Percentiles rank a stretch among this genome's conserved stretches.
phyloP scores from a whole-genome alignment of 35 echinoderm and acorn worm genomes.

The Strongylocentrotus purpuratus region DNA sequence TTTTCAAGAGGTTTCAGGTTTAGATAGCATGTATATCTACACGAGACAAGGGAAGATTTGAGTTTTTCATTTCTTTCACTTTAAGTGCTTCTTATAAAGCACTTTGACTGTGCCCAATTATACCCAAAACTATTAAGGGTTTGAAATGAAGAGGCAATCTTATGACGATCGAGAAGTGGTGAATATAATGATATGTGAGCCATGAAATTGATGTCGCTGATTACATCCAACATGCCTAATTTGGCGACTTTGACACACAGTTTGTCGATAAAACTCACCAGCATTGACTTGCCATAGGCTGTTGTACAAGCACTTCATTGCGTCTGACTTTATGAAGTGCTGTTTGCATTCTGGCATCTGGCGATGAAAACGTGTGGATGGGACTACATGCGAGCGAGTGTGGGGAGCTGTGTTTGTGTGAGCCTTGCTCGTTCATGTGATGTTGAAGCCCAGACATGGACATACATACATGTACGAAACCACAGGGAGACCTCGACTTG shows the following conservation, averaged over 20 bases:
- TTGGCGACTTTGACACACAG: neutral
- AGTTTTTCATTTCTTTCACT: neutral
- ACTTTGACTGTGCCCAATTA: neutral
- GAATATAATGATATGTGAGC: neutral
- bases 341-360: neutral
- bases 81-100: neutral
- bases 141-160: neutral
- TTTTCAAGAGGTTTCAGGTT: neutral
- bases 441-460: neutral
- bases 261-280: neutral
- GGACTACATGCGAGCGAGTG: neutral
- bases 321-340: neutral
- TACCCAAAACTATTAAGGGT: neutral
- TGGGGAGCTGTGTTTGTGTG: neutral
- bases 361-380: neutral
- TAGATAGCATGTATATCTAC: neutral
- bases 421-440: neutral
- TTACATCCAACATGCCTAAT: too few species aligned
- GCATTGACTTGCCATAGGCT: neutral
- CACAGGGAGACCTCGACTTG: neutral
- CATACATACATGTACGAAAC: neutral
- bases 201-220: neutral
- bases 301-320: neutral
- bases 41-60: neutral
- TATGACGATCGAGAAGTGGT: neutral